phyloP scores from a whole-genome alignment of 2,888 invertebrate species.

The Leucophenga maculata region DNA sequence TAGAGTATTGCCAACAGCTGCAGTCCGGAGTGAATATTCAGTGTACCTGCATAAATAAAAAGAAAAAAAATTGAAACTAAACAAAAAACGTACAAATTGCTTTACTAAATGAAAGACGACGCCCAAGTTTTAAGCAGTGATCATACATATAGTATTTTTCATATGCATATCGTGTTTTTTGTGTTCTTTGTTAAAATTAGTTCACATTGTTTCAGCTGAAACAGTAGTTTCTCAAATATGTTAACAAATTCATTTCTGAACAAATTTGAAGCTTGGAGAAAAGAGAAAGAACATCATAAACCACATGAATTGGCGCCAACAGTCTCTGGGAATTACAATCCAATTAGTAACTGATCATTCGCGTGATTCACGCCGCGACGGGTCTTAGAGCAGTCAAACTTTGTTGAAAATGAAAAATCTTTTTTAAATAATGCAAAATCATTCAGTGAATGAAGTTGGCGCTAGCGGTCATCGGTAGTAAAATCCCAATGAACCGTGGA shows the following conservation, averaged over 20 bases:
- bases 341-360: constrained; percentile 39
- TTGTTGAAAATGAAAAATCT: constrained; percentile 19
- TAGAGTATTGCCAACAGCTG: too few relatives aligned
- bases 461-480: constrained; percentile 35
- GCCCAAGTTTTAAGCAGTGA: background rate
- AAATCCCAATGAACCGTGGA: constrained; percentile 55
- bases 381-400: constrained; percentile 23
- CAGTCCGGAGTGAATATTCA: too few relatives aligned
- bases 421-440: constrained; percentile 52
- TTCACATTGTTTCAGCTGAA: background rate
- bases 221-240: constrained; percentile 36
- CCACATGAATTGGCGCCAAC: constrained; percentile 24
- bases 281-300: background rate
- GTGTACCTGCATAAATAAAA: constrained; percentile 1
- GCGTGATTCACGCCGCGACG: constrained; percentile 37
- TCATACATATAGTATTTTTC: constrained; percentile 33
- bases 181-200: background rate
- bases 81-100: background rate
- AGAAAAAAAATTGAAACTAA: background rate
- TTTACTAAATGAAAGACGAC: background rate
- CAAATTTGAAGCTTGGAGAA: constrained; percentile 38
- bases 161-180: background rate
- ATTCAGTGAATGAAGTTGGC: constrained; percentile 45
- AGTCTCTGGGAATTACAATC: constrained; percentile 39
- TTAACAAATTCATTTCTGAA: constrained; percentile 60